Conservation (phyloP, 2,113 vertebrate species). For the Antechinus flavipes region DNA sequence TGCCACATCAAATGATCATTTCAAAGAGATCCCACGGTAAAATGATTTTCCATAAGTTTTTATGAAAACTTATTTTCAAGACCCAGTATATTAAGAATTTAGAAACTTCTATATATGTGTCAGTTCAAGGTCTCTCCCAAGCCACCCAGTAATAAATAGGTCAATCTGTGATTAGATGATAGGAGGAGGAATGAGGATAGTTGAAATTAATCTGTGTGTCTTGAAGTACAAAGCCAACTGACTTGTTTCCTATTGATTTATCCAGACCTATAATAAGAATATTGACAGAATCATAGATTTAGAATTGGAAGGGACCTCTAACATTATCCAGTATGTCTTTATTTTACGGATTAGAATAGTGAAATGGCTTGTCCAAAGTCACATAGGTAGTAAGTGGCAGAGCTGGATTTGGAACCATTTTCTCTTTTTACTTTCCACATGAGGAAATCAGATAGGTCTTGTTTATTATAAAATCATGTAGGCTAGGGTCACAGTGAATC, state of each 20-base stretch:
- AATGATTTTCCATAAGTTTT: slow-evolving; percentile 33
- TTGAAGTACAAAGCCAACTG: background rate
- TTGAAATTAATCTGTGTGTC: background rate
- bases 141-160: background rate
- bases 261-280: background rate
- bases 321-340: background rate
- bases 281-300: background rate
- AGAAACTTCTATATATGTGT: background rate
- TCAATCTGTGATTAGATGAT: background rate
- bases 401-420: background rate
- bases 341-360: background rate
- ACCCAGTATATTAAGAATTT: background rate
- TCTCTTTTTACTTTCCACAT: background rate
- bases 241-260: background rate
- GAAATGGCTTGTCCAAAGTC: background rate
- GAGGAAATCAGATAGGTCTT: background rate
- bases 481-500: background rate
- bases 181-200: background rate
- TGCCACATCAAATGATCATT: slow-evolving; percentile 18
- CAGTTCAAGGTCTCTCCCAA: background rate
- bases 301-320: background rate
- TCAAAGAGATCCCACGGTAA: slow-evolving; percentile 21
- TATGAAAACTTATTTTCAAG: slow-evolving; percentile 34
- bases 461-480: background rate
- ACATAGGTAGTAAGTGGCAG: background rate